A percentile compares a stretch with the other conserved stretches of the same genome.
Evolutionary conservation across 2,888 invertebrate species (phyloP).

Genomic region (Arctia plantaginis): DNA sequence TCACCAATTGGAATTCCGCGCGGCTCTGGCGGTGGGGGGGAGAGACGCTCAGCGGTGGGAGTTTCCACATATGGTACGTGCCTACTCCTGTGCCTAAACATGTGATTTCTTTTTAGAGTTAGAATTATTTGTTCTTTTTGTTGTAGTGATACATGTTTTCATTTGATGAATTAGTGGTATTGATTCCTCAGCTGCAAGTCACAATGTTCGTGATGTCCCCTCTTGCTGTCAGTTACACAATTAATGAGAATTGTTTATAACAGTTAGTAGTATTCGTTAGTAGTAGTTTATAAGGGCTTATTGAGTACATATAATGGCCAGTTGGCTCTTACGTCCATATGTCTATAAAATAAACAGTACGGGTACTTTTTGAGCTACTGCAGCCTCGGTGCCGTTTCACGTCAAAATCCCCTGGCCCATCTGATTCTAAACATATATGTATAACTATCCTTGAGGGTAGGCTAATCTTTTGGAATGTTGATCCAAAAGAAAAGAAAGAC

Average conservation of each 20-base stretch:
- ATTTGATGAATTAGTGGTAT: not conserved
- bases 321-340: too few relatives aligned
- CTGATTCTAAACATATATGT: too few relatives aligned
- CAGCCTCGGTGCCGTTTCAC: too few relatives aligned
- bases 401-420: not conserved
- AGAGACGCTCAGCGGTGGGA: slow-evolving; percentile 33
- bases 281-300: too few relatives aligned
- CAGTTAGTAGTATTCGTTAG: too few relatives aligned
- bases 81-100: too few relatives aligned
- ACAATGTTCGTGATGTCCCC: not conserved
- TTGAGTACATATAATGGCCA: too few relatives aligned
- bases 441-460: not conserved
- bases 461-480: not conserved
- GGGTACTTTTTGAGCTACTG: too few relatives aligned
- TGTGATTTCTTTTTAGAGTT: not conserved
- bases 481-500: not conserved
- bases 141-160: not conserved
- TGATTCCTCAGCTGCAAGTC: not conserved
- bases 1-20: rapidly evolving
- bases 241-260: not conserved
- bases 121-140: not conserved
- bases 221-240: not conserved
- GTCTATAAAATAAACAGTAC: too few relatives aligned
- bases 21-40: slow-evolving; percentile 22
- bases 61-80: slow-evolving; percentile 40